Evolutionary conservation across 2,113 vertebrate species (phyloP), one percentile per base, ranked within the genome.

Genomic region (Cyanistes caeruleus): DNA sequence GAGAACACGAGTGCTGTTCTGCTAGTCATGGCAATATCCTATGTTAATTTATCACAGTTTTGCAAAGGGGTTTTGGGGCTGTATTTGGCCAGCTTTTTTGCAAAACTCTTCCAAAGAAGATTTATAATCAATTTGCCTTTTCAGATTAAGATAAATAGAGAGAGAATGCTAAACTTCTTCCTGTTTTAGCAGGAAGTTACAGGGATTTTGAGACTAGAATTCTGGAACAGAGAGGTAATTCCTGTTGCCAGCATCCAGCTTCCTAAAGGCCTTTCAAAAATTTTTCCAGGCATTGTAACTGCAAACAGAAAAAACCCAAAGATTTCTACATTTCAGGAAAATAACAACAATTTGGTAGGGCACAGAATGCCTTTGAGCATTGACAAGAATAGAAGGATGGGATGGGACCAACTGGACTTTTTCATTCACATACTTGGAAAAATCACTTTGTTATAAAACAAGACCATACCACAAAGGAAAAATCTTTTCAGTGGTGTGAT

Each of bases 51-150:
- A 87, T 4, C 67, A 28, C 35, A 68, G 48, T 21, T 72, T 84
- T 76, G 28, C 28, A 72, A 87, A 33, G 17, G 25, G 8, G 1
- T n/a, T 56, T 76, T 46, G 31, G 33, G 19, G 33, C 43, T 60
- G 35, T 58, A 65, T 72, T 39, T 56, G 6, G n/a, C 19, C 28
- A 41, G 49, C 17, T 74, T 95, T 91, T 88, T 86, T 15, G 6
- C 14, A 43, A 62, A n/a, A 63, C 60, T 93, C 91, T 83, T 94
- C 87, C 72, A 96, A 91, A 89, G 97, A 92, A 25, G 43, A 91
- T 53, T 93, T 92, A 67, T 85, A 97, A 90, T 96, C 60, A 84
- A 94, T 89, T 51, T 60, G 48, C 15, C 84, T 96, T 69, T 97
- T 91, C 70, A 91, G 35, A 82, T 92, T 91, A 60, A 82, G 83